phyloP scores from a whole-genome alignment of 2,888 invertebrate species.

The Dione juno region DNA sequence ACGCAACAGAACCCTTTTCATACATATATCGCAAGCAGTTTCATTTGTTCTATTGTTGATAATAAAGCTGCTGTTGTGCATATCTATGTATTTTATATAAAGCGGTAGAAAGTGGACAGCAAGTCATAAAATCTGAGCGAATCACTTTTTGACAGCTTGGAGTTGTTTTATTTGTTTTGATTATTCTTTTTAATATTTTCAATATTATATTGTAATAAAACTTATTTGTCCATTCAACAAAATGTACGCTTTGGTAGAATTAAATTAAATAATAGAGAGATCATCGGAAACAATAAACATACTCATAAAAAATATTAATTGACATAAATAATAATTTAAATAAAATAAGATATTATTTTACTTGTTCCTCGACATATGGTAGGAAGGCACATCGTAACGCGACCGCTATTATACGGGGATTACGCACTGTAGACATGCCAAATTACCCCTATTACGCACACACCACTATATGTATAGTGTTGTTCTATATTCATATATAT shows the following conservation, averaged over 20 bases:
- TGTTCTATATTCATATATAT: conserved; percentile 2
- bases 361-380: conserved; percentile 12
- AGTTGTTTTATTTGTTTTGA: not conserved
- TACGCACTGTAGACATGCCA: conserved; percentile 21
- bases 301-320: not conserved
- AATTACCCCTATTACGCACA: conserved; percentile 17
- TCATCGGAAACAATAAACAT: too few relatives aligned
- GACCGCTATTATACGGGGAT: conserved; percentile 21
- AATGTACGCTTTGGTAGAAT: too few relatives aligned
- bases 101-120: not conserved
- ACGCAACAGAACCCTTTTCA: conserved; percentile 17
- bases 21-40: conserved; percentile 21
- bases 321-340: not conserved
- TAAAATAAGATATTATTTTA: not conserved
- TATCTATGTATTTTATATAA: conserved; percentile 17
- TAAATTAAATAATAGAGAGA: too few relatives aligned
- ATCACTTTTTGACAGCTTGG: not conserved
- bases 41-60: conserved; percentile 26
- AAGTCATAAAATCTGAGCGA: conserved; percentile 2
- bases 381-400: conserved; percentile 8
- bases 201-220: not conserved
- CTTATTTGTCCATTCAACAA: too few relatives aligned
- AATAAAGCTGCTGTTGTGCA: conserved; percentile 10
- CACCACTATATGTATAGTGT: not conserved
- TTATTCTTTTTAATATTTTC: not conserved